Conservation (phyloP, 2,888 invertebrate species). For the Epinotia bilunana region DNA sequence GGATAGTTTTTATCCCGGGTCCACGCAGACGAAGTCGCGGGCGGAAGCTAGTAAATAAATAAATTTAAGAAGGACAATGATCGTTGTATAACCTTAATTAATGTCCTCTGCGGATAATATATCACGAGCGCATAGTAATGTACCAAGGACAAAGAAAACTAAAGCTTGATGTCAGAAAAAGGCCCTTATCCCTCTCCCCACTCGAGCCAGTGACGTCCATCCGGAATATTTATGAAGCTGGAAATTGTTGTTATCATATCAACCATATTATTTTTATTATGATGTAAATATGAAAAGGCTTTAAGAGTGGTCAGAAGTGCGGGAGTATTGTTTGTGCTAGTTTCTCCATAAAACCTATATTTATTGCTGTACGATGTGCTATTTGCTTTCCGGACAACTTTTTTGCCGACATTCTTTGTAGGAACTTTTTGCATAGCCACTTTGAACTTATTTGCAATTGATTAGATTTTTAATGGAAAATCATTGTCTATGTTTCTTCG, state of each 20-base stretch:
- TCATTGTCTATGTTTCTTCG: too few relatives aligned
- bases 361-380: constrained; percentile 38
- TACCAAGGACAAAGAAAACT: constrained; percentile 43
- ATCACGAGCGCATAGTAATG: constrained; percentile 38
- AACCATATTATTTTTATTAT: constrained; percentile 44
- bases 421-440: too few relatives aligned
- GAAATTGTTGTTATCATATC: constrained; percentile 44
- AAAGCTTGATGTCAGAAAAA: constrained; percentile 43
- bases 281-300: constrained; percentile 44
- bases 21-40: too few relatives aligned
- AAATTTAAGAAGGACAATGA: background rate
- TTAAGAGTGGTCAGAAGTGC: constrained; percentile 43
- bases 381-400: constrained; percentile 9
- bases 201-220: constrained; percentile 42
- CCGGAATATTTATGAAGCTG: constrained; percentile 45
- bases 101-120: constrained; percentile 19
- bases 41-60: too few relatives aligned
- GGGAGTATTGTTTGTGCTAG: constrained; percentile 39
- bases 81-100: constrained; percentile 15
- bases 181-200: constrained; percentile 42
- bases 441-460: background rate
- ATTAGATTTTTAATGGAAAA: too few relatives aligned
- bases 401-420: constrained; percentile 29
- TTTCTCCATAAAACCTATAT: constrained; percentile 34
- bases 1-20: too few relatives aligned